A percentile compares a stretch with the other conserved stretches of the same genome.
Conservation (phyloP, 2,113 vertebrate species). For the Sus scrofa region DNA sequence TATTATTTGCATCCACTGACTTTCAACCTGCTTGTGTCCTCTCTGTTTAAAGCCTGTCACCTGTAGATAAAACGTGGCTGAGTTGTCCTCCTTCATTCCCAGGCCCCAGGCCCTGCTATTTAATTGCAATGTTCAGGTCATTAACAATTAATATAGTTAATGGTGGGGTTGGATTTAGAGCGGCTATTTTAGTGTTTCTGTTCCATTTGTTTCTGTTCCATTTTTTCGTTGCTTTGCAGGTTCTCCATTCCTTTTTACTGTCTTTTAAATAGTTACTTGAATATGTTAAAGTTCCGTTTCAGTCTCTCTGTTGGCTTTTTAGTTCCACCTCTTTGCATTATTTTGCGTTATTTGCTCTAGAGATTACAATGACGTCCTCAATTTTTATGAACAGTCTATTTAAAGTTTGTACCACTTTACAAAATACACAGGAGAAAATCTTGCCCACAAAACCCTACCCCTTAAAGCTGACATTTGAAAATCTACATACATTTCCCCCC, state of each 20-base stretch:
- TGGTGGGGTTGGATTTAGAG: background rate
- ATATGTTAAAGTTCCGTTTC: background rate
- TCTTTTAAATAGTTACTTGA: background rate
- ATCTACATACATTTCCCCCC: background rate
- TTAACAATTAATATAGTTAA: background rate
- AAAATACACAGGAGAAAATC: background rate
- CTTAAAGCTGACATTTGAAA: background rate
- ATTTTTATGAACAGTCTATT: background rate
- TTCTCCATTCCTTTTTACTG: background rate
- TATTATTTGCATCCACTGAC: background rate
- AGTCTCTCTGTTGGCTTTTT: background rate
- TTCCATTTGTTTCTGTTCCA: background rate
- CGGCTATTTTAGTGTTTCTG: background rate
- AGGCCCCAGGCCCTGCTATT: background rate
- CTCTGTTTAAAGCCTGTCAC: background rate
- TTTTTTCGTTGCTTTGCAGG: background rate
- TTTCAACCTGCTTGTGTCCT: background rate
- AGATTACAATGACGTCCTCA: background rate
- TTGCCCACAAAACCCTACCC: background rate
- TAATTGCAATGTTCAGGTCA: background rate
- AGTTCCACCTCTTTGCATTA: background rate
- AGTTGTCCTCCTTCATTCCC: background rate
- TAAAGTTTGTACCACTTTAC: background rate
- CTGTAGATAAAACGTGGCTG: background rate
- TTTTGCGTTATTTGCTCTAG: background rate